These are phyloP conservation scores for Dioctria linearis DNA, from an alignment of 2,888 invertebrate genomes.

Conservation along the genomic window DNA sequence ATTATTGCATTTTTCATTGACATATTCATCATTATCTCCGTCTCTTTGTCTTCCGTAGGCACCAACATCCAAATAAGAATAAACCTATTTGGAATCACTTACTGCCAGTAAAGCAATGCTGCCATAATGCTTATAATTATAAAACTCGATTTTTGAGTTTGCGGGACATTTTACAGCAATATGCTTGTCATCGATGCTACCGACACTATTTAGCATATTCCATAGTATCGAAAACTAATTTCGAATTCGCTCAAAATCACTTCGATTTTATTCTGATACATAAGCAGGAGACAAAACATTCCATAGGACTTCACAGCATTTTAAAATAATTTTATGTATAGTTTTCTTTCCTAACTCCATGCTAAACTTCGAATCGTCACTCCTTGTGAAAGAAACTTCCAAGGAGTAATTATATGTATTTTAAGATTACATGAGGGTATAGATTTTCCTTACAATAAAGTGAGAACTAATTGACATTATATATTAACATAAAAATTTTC, in stretches of 20 bases:
- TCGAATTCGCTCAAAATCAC: background rate
- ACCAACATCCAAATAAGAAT: constrained; percentile 65
- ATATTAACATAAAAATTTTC: too few relatives aligned
- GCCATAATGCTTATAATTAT: constrained; percentile 63
- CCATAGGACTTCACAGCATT: constrained; percentile 55
- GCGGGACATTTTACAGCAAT: constrained; percentile 28
- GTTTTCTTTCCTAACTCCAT: constrained; percentile 54
- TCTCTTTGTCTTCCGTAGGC: constrained; percentile 63
- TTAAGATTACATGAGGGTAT: too few relatives aligned
- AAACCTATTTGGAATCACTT: constrained; percentile 63
- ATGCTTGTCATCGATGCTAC: constrained; percentile 64
- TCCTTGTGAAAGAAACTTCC: too few relatives aligned
- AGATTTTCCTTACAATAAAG: too few relatives aligned
- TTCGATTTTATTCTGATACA: constrained; percentile 33
- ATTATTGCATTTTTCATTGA: background rate
- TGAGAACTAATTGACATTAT: too few relatives aligned
- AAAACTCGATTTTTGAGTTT: constrained; percentile 62
- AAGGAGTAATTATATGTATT: background rate
- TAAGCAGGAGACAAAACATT: constrained; percentile 24
- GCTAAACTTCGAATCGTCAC: too few relatives aligned
- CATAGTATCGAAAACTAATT: background rate
- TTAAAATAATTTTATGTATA: constrained; percentile 49
- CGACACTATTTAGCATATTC: constrained; percentile 62
- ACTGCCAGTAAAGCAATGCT: constrained; percentile 64
- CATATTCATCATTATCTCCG: constrained; percentile 34